Conservation (phyloP, 2,113 vertebrate genomes). For the Sceloporus undulatus region DNA sequence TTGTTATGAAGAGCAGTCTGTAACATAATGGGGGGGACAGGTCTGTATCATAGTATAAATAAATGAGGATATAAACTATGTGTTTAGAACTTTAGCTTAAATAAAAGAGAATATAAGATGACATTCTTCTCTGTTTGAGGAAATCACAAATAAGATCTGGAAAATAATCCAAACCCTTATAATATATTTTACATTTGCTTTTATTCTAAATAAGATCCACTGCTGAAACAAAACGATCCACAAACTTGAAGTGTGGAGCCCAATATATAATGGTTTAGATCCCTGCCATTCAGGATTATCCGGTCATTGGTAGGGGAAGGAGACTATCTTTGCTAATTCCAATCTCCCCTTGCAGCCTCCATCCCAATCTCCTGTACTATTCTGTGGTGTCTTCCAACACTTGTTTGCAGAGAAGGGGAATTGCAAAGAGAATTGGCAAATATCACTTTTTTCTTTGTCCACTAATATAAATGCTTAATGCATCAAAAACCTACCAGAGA, state of each 20-base stretch:
- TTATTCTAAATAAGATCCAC: not conserved
- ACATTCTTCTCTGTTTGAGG: not conserved
- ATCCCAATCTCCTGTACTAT: not conserved
- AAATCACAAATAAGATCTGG: not conserved
- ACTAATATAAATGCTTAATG: not conserved
- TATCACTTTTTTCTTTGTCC: not conserved
- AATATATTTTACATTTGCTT: conserved; percentile 19
- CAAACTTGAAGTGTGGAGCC: not conserved
- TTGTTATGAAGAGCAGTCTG: not conserved
- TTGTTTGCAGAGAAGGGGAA: too few species aligned
- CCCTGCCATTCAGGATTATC: not conserved
- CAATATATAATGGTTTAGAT: not conserved
- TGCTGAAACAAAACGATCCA: not conserved
- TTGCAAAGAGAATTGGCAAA: not conserved
- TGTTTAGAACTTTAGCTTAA: not conserved
- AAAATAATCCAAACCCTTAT: not conserved
- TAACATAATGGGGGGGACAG: conserved; percentile 41
- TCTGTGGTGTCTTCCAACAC: too few species aligned
- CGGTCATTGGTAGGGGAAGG: not conserved
- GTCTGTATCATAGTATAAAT: conserved; percentile 28
- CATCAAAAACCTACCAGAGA: not conserved
- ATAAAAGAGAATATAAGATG: not conserved
- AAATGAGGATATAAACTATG: conserved; percentile 29
- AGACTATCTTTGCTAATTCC: not conserved
- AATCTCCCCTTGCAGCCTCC: not conserved